Conservation (phyloP, 2,888 invertebrate species). For the Cybosia mesomella region DNA sequence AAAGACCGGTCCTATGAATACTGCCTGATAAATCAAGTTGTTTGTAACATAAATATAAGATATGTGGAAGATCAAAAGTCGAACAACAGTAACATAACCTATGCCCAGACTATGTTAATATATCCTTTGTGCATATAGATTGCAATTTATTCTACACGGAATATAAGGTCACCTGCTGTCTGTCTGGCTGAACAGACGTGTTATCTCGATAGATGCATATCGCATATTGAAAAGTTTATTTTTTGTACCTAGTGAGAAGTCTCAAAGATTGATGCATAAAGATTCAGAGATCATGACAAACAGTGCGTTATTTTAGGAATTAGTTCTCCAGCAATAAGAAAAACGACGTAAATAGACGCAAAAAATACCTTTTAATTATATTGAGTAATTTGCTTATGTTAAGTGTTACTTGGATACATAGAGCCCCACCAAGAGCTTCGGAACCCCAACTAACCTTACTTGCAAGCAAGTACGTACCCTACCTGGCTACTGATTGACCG, state of each 20-base stretch:
- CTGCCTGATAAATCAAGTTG: too few species aligned
- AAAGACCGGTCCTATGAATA: too few species aligned
- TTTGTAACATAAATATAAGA: background rate
- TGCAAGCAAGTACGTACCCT: too few species aligned
- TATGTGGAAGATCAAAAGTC: background rate
- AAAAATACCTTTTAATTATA: too few species aligned
- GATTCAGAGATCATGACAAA: background rate
- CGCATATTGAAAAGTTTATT: background rate
- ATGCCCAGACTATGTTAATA: background rate
- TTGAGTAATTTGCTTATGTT: too few species aligned
- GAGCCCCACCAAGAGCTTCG: too few species aligned
- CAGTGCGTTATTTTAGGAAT: background rate
- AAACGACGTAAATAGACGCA: too few species aligned
- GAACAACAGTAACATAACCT: background rate
- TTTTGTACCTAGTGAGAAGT: background rate
- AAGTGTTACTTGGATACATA: too few species aligned
- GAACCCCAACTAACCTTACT: too few species aligned
- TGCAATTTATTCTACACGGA: background rate
- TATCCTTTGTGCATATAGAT: background rate
- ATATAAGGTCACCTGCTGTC: conserved; percentile 4
- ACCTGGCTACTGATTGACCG: too few species aligned
- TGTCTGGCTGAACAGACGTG: background rate
- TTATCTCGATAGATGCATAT: background rate
- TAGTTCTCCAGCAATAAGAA: too few species aligned
- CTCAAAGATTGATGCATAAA: background rate